A percentile compares a stretch with the other conserved stretches of the same genome.
phyloP scores from a whole-genome alignment of 2,888 invertebrate genomes.

The Diplazon laetatorius region DNA sequence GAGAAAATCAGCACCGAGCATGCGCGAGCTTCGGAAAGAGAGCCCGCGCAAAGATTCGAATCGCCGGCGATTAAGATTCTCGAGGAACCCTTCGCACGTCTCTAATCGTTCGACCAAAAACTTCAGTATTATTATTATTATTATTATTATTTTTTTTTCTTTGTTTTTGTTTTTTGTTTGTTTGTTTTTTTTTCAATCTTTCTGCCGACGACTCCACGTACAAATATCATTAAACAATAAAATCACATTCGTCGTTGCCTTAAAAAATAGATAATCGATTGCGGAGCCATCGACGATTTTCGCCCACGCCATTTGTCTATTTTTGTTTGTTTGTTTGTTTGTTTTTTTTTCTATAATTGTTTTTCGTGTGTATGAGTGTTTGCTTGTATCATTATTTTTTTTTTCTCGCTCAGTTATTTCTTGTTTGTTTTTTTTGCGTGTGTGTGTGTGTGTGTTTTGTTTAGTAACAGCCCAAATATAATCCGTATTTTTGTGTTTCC shows the following conservation, averaged over 20 bases:
- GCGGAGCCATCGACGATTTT: conserved; percentile 52
- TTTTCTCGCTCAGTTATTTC: conserved; percentile 31
- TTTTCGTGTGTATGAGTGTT: conserved; percentile 1
- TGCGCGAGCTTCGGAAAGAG: conserved; percentile 24
- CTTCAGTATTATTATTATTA: not conserved
- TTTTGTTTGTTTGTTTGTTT: conserved; percentile 22
- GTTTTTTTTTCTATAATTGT: conserved; percentile 10
- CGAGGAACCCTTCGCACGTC: conserved; percentile 6
- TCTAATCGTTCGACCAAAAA: not conserved
- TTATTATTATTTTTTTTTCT: conserved; percentile 26
- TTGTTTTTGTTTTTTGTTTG: too few species aligned
- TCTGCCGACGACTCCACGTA: conserved; percentile 43
- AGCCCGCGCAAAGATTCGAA: conserved; percentile 15
- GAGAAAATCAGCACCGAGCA: conserved; percentile 54
- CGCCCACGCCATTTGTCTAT: conserved; percentile 39
- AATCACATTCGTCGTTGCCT: conserved; percentile 62
- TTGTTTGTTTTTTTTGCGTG: conserved; percentile 27
- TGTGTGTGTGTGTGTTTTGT: too few species aligned
- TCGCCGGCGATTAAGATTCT: conserved; percentile 41
- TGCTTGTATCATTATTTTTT: conserved; percentile 23
- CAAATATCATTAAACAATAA: conserved; percentile 61
- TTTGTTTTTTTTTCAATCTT: conserved; percentile 1
- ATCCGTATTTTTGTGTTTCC: conserved; percentile 22
- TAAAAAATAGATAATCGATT: conserved; percentile 63
- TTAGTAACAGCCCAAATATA: conserved; percentile 47